Evolutionary conservation across 2,888 invertebrate species (phyloP), one percentile per base, ranked within the genome.

Genomic region (Capitulum mitella): DNA sequence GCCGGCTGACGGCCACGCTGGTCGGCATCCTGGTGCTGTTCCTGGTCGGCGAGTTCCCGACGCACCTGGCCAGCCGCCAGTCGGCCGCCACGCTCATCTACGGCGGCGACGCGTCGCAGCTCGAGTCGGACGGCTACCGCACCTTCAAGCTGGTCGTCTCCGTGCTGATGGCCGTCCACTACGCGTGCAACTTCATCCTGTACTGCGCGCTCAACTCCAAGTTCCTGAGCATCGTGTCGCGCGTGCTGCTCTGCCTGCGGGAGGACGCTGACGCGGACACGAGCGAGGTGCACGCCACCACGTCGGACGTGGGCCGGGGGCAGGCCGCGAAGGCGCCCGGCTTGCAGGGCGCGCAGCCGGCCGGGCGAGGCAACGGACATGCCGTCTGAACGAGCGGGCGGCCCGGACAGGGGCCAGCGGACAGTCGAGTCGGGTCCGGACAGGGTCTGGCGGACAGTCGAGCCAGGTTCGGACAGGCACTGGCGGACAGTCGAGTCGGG

Each of bases 131-230:
- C 76, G 32, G 64, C 37, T 80, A 79, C 80, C 78, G 80, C 37
- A 77, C 78, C 29, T 80, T 81, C 79, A 81, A 80, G 77, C 80
- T 81, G 32, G 64, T 79, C 32, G 79, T 77, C 40, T 80, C 80
- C 16, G 77, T 80, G 40, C 78, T 81, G 26, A 81, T 81, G 81
- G 77, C 79, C 32, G 29, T 80, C 46, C 81, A 81, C 75, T 81
- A 81, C 77, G 80, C 81, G 0, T 77, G 78, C 48, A 81, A 81
- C 79, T 81, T 81, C 79, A 79, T 81, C 78, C 78, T 81, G 5
- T 81, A 81, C 75, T 80, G 77, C 26, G 81, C 80, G 1, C 78
- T 81, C 75, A 80, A 81, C 80, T 79, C 79, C 46, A 78, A 80
- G 34, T 81, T 81, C 51, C 77, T 78, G 14, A 78, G 61, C 64